Evolutionary conservation across 2,113 vertebrate genomes (phyloP), one percentile per base, ranked within the genome.

Genomic region (Oreotrochilus melanogaster): DNA sequence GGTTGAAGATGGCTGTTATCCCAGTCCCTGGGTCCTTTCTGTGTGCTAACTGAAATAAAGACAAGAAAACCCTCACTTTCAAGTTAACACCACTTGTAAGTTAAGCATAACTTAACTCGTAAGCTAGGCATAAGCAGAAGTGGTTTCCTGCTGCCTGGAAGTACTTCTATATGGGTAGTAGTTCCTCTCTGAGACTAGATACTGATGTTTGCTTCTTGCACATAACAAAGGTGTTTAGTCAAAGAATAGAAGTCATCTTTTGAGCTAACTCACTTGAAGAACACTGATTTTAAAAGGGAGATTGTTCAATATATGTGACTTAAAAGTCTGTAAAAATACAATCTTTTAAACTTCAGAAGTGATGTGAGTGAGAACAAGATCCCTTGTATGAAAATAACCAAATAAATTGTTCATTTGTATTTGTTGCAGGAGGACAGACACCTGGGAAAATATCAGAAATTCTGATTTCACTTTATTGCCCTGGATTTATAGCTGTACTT

Each of bases 51-150:
- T 42, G 30, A 39, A 5, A 17, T 69, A 53, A 7, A 18, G 69
- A 14, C 3, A 23, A 19, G 37, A 33, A 14, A 0, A 2, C 17
- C 3, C 9, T 7, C 2, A 7, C 11, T 58, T 19, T n/a, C 19
- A 74, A 80, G 37, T 62, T 86, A 69, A 33, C 14, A 43, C 5
- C 18, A 27, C 28, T 71, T 23, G 31, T 67, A n/a, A 0, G 39
- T 39, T 39, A 39, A 39, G 12, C 39, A 39, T 39, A 39, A 39
- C 39, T 39, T 39, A 39, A 12, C 39, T 39, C 12, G 0, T 27
- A 48, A 88, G 22, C 11, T 51, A 30, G 23, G 33, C 80, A 57
- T 37, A 78, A 48, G 23, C 45, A 79, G 25, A 69, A 53, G 12
- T 74, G 12, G 2, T 57, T 91, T 86, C 24, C 27, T 86, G 31